These are phyloP conservation scores for Drosophila neonasuta DNA, from an alignment of 2,888 invertebrate genomes.

Conservation along the genomic window DNA sequence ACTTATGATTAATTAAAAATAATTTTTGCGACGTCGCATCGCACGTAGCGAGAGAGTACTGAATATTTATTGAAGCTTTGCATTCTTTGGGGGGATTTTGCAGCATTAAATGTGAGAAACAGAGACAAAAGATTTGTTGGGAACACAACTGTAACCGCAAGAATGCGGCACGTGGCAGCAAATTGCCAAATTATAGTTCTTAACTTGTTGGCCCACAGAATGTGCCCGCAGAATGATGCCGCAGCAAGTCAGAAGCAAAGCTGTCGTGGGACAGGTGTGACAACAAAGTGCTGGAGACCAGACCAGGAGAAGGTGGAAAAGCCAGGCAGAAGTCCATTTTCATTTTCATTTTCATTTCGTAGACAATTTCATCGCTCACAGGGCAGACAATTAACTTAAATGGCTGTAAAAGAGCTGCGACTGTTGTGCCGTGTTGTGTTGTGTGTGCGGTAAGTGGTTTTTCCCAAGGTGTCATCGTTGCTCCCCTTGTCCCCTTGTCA, in stretches of 20 bases:
- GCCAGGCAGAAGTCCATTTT: conserved; percentile 16
- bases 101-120: conserved; percentile 24
- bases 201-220: conserved; percentile 38
- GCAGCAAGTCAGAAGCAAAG: conserved; percentile 10
- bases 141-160: conserved; percentile 6
- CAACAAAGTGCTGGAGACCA: neutral
- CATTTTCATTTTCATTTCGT: conserved; percentile 36
- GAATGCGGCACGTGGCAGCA: conserved; percentile 47
- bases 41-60: conserved; percentile 9
- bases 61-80: conserved; percentile 46
- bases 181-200: conserved; percentile 50
- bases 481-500: conserved; percentile 31
- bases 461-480: conserved; percentile 51
- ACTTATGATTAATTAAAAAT: conserved; percentile 75
- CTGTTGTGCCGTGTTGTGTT: conserved; percentile 37
- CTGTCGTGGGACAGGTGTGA: conserved; percentile 19
- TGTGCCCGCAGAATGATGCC: conserved; percentile 39
- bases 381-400: conserved; percentile 72
- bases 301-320: neutral
- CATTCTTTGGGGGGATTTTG: conserved; percentile 27
- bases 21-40: conserved; percentile 27
- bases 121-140: conserved; percentile 11
- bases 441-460: conserved; percentile 65
- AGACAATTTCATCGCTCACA: conserved; percentile 51
- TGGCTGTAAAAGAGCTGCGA: conserved; percentile 64